Evolutionary conservation across 2,888 invertebrate species (phyloP).

Genomic region (Apamea epomidion): DNA sequence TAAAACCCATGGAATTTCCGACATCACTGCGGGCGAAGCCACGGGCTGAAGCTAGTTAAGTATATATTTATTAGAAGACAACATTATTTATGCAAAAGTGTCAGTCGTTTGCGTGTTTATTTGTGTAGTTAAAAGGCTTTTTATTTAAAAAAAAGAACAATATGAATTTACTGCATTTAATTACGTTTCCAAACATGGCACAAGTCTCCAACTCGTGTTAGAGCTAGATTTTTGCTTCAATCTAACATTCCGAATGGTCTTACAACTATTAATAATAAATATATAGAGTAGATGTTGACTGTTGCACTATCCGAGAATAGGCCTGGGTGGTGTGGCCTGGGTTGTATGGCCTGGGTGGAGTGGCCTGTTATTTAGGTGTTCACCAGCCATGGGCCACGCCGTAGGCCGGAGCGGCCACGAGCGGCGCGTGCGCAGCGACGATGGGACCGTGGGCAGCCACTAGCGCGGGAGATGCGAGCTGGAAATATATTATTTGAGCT

Average conservation of each 20-base stretch:
- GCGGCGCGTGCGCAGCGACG: conserved; percentile 81
- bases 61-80: not conserved
- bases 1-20: too few species aligned
- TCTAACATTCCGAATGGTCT: conserved; percentile 73
- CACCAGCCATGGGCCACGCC: conserved; percentile 83
- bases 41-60: not conserved
- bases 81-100: not conserved
- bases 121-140: not conserved
- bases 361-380: conserved; percentile 64
- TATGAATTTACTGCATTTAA: conserved; percentile 74
- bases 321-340: conserved; percentile 66
- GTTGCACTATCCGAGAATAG: conserved; percentile 78
- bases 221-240: conserved; percentile 75
- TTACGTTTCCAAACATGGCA: conserved; percentile 75
- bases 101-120: not conserved
- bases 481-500: conserved; percentile 35
- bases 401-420: conserved; percentile 79
- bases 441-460: conserved; percentile 80
- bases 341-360: conserved; percentile 69
- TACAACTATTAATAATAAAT: conserved; percentile 77
- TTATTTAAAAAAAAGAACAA: conserved; percentile 32
- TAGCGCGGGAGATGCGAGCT: conserved; percentile 84
- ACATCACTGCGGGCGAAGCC: not conserved
- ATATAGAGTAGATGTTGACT: conserved; percentile 78
- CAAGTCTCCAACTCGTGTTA: conserved; percentile 74